A percentile compares a stretch with the other conserved stretches of the same genome.
Conservation (phyloP, 2,888 invertebrate genomes). For the Macrophya alboannulata region DNA sequence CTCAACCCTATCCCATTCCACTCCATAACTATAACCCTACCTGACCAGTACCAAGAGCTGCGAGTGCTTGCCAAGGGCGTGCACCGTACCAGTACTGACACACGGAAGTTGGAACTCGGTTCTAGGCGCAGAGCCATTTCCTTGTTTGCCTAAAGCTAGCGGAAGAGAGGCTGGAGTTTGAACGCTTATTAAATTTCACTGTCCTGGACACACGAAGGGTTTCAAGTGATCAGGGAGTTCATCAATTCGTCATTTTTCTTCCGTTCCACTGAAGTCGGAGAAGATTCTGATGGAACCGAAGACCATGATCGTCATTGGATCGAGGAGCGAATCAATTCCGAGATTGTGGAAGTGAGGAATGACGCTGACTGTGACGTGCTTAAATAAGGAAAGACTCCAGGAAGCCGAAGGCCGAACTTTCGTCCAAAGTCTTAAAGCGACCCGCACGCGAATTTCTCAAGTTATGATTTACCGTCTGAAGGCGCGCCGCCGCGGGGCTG, state of each 20-base stretch:
- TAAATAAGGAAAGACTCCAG: background rate
- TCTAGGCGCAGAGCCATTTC: slow-evolving; percentile 67
- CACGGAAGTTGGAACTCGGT: slow-evolving; percentile 13
- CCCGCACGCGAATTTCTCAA: slow-evolving; percentile 76
- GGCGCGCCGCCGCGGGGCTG: slow-evolving; percentile 62
- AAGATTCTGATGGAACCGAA: background rate
- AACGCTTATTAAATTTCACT: slow-evolving; percentile 74
- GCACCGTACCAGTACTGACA: slow-evolving; percentile 56
- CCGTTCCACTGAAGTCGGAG: background rate
- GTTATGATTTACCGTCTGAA: slow-evolving; percentile 77
- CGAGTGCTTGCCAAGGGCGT: slow-evolving; percentile 72
- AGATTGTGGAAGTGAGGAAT: background rate
- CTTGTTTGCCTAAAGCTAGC: slow-evolving; percentile 70
- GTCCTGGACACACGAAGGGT: slow-evolving; percentile 61
- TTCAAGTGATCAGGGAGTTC: background rate
- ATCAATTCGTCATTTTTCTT: background rate
- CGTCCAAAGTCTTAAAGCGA: slow-evolving; percentile 74
- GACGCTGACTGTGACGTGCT: background rate
- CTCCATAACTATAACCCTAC: background rate
- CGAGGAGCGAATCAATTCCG: background rate
- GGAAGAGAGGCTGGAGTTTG: slow-evolving; percentile 41
- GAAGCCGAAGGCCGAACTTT: slow-evolving; percentile 64
- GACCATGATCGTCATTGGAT: background rate
- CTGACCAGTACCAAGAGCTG: slow-evolving; percentile 13
- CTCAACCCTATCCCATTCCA: slow-evolving; percentile 18